Evolutionary conservation across 2,797 vertebrate genomes (phyloP).

Genomic region (Pseudochaenichthys georgianus): DNA sequence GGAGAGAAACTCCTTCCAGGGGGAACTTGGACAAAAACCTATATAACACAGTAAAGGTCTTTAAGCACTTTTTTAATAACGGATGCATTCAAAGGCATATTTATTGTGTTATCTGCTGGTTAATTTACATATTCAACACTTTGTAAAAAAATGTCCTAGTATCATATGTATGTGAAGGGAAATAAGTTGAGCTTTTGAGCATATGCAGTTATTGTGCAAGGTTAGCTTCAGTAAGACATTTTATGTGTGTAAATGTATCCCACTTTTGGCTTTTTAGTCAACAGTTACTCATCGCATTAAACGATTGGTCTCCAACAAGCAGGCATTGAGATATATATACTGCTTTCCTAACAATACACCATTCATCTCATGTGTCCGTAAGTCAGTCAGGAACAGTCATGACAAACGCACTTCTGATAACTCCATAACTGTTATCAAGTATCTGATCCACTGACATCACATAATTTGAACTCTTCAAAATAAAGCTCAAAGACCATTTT

Average conservation of each 20-base stretch:
- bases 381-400: constrained; percentile 39
- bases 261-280: constrained; percentile 11
- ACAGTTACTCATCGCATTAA: not conserved
- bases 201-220: too few relatives aligned
- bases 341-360: constrained; percentile 24
- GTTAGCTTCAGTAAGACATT: not conserved
- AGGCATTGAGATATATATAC: constrained; percentile 21
- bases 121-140: too few relatives aligned
- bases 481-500: constrained; percentile 4
- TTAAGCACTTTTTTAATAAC: too few relatives aligned
- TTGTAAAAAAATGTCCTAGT: too few relatives aligned
- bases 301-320: constrained; percentile 11
- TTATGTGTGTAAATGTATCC: not conserved
- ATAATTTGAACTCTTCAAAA: constrained; percentile 37
- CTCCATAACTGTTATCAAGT: constrained; percentile 27
- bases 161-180: too few relatives aligned
- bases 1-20: too few relatives aligned
- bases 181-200: too few relatives aligned
- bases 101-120: too few relatives aligned
- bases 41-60: too few relatives aligned
- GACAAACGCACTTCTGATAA: constrained; percentile 46
- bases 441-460: constrained; percentile 36
- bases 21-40: too few relatives aligned
- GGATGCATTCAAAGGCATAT: too few relatives aligned
- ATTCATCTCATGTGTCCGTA: constrained; percentile 58